Conservation (phyloP, 2,797 vertebrate genomes). For the Brachyrhaphis roseni region DNA sequence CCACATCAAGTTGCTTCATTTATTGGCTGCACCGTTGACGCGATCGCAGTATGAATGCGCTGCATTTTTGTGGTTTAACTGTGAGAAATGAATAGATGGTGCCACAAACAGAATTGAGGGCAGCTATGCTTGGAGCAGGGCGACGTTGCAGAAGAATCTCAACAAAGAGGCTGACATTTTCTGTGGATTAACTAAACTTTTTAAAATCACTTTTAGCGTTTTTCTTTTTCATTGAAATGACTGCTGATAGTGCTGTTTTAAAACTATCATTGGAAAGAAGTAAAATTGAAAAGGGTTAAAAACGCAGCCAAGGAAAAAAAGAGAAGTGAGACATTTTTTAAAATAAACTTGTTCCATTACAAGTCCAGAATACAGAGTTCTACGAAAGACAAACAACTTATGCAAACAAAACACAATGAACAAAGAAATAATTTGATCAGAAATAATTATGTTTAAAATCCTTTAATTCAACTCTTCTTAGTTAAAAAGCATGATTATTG, state of each 20-base stretch:
- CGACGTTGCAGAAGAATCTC: background rate
- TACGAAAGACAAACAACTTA: background rate
- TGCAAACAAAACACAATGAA: background rate
- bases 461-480: background rate
- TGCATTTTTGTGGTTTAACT: slow-evolving; percentile 8
- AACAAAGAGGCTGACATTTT: background rate
- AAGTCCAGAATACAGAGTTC: background rate
- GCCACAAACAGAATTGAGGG: background rate
- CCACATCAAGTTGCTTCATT: slow-evolving; percentile 26
- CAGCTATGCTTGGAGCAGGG: background rate
- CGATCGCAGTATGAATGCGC: background rate
- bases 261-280: background rate
- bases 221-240: background rate
- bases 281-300: background rate
- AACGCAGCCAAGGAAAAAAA: background rate
- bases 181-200: background rate
- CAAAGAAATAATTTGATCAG: background rate
- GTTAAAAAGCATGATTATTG: background rate
- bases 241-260: background rate
- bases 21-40: slow-evolving; percentile 5
- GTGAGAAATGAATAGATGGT: background rate
- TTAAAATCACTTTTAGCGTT: background rate
- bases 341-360: background rate
- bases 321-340: background rate
- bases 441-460: background rate